Percentiles rank a stretch among this genome's conserved stretches.
These are phyloP conservation scores for Labeo rohita DNA, from an alignment of 2,113 vertebrate species.

Conservation along the genomic window DNA sequence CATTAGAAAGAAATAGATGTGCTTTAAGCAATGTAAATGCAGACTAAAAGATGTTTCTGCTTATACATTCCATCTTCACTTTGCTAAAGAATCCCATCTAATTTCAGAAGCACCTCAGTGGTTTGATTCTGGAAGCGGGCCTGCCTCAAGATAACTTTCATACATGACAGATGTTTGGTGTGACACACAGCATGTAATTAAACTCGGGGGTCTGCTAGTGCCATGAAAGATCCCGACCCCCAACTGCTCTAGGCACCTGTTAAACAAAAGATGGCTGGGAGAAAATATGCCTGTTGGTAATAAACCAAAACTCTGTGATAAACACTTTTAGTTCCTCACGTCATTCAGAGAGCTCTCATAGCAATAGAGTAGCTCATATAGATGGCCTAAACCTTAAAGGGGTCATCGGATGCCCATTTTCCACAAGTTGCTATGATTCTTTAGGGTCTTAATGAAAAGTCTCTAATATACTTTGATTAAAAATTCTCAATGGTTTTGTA, in stretches of 20 bases:
- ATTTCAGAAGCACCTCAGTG: background rate
- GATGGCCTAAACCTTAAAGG: background rate
- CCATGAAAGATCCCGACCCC: slow-evolving; percentile 5
- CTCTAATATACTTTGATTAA: too few relatives aligned
- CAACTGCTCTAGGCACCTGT: background rate
- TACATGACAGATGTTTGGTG: slow-evolving; percentile 21
- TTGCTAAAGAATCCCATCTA: background rate
- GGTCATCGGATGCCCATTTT: too few relatives aligned
- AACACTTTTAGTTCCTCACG: background rate
- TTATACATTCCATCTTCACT: background rate
- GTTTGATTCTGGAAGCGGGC: background rate
- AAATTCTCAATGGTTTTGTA: too few relatives aligned
- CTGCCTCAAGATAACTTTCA: background rate
- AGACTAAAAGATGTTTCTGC: background rate
- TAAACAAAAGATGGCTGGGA: background rate
- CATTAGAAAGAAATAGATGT: background rate
- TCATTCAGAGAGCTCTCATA: background rate
- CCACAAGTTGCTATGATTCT: too few relatives aligned
- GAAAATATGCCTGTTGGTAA: background rate
- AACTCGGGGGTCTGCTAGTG: background rate
- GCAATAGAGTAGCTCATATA: background rate
- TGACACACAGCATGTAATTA: background rate
- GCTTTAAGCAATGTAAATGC: background rate
- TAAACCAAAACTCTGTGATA: background rate
- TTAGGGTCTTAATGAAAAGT: too few relatives aligned